Conservation (phyloP, 2,113 vertebrate species). For the Megaceryle torquata region DNA sequence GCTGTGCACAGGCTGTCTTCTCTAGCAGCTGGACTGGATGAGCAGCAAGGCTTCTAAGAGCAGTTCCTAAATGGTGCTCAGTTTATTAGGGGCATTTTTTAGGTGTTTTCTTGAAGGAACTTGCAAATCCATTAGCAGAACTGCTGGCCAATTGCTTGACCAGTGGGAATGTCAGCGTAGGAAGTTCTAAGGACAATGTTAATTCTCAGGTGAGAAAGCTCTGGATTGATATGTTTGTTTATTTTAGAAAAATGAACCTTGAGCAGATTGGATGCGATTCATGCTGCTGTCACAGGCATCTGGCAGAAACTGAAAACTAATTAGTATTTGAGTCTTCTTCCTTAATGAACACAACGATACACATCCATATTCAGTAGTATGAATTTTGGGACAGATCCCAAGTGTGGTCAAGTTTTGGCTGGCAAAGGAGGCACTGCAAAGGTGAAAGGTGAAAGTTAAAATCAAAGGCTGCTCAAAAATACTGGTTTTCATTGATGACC, state of each 20-base stretch:
- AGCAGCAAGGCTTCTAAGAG: neutral
- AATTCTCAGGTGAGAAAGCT: neutral
- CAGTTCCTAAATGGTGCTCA: neutral
- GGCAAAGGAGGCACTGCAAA: neutral
- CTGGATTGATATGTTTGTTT: neutral
- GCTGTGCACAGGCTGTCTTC: neutral
- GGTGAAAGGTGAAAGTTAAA: neutral
- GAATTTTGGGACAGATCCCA: neutral
- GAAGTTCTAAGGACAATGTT: neutral
- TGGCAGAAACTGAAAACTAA: neutral
- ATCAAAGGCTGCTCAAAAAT: neutral
- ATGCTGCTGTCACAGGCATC: neutral
- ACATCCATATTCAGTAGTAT: neutral
- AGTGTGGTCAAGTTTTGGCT: neutral
- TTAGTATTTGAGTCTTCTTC: neutral
- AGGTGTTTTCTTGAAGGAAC: neutral
- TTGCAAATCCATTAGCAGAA: neutral
- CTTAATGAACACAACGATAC: neutral
- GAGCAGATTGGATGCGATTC: neutral
- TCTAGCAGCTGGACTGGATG: neutral
- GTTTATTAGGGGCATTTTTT: neutral
- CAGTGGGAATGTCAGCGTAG: neutral
- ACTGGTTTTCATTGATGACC: no score
- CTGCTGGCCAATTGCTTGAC: neutral
- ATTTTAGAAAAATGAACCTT: neutral